A percentile compares a stretch with the other conserved stretches of the same genome.
These are phyloP conservation scores for Coremacera marginata DNA, from an alignment of 2,888 invertebrate species.

Conservation along the genomic window DNA sequence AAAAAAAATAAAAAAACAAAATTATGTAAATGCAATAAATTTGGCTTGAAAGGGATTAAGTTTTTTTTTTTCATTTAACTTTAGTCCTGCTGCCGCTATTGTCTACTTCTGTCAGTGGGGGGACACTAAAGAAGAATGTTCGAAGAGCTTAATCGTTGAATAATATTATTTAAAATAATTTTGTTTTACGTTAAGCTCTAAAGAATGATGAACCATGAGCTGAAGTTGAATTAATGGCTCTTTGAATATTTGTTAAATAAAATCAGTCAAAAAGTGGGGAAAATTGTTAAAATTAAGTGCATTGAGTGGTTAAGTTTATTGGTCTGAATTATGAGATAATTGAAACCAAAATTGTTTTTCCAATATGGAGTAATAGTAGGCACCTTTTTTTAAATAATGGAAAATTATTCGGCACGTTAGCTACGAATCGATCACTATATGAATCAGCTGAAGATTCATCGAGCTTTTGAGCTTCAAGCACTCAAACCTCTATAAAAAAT, in stretches of 20 bases:
- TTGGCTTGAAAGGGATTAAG: conserved; percentile 1
- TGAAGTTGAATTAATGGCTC: not conserved
- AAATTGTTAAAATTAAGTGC: not conserved
- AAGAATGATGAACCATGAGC: not conserved
- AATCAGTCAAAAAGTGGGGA: not conserved
- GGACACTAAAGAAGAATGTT: not conserved
- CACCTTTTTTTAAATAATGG: too few species aligned
- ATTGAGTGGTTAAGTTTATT: too few species aligned
- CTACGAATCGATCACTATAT: too few species aligned
- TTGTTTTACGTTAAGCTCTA: not conserved
- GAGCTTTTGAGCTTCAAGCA: too few species aligned
- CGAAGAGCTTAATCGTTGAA: not conserved
- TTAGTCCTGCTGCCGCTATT: not conserved
- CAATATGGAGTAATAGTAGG: too few species aligned
- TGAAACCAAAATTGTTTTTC: too few species aligned
- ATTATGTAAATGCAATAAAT: conserved; percentile 6
- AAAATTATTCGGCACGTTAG: too few species aligned
- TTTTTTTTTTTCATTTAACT: not conserved
- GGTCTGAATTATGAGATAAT: too few species aligned
- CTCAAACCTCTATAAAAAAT: too few species aligned
- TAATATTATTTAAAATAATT: not conserved
- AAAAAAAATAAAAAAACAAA: not conserved
- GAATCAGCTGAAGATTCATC: too few species aligned
- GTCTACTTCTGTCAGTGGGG: not conserved
- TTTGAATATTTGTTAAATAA: not conserved